A percentile compares a stretch with the other conserved stretches of the same genome.
Conservation (phyloP, 2,113 vertebrate genomes). For the Corapipo altera region DNA sequence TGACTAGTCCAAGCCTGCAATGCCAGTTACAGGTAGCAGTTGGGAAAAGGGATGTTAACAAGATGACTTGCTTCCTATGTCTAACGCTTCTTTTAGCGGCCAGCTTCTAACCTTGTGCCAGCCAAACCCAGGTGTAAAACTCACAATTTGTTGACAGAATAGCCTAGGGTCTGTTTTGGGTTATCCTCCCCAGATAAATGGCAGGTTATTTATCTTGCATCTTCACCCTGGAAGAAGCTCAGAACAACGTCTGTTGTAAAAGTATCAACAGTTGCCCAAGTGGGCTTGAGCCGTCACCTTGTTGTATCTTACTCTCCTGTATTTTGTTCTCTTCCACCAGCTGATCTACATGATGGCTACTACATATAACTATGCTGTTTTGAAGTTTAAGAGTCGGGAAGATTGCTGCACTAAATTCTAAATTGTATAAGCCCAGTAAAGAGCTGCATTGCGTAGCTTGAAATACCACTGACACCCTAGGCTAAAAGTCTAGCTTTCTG, state of each 20-base stretch:
- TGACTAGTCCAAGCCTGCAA: neutral
- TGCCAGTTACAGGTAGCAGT: neutral
- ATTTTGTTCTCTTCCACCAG: conserved; percentile 99
- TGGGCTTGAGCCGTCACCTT: conserved; percentile 54
- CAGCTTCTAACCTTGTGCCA: neutral
- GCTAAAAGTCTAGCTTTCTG: conserved; percentile 84
- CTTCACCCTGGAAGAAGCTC: conserved; percentile 45
- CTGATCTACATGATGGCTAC: conserved; percentile 99
- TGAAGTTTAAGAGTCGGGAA: conserved; percentile 99
- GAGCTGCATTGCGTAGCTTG: conserved; percentile 79
- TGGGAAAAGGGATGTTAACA: neutral
- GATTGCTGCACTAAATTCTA: conserved; percentile 99
- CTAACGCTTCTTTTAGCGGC: neutral
- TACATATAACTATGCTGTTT: conserved; percentile 99
- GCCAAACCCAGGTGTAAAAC: neutral
- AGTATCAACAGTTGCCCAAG: conserved; percentile 43
- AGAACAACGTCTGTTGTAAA: conserved; percentile 26
- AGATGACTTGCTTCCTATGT: neutral
- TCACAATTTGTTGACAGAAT: neutral
- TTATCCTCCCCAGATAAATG: neutral
- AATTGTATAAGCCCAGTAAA: conserved; percentile 78
- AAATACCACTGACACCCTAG: conserved; percentile 86
- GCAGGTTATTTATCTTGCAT: neutral
- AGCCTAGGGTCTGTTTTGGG: neutral
- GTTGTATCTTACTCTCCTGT: conserved; percentile 84